Base-by-base conservation (phyloP, 2,888 invertebrate genomes). In the Drosophila flavopinicola region DNA sequence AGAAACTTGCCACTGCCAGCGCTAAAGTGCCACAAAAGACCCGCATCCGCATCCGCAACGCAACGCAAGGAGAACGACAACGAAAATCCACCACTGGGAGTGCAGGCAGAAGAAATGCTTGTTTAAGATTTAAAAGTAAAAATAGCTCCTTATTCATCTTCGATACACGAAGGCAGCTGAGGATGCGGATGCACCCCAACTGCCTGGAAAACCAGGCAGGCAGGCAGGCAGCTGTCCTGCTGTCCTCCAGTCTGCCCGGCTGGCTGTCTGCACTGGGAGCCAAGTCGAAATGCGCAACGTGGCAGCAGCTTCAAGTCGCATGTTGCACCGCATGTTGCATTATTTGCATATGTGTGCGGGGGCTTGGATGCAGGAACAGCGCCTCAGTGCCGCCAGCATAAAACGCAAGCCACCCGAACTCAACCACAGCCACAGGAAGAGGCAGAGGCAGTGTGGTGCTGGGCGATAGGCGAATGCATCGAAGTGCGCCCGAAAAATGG, bases 141-240 rank as follows among this genome's bases (percentile, higher is more conserved):
- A 89, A 89, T 88, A 89, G 87, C 88, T 89, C 75, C 89, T 89
- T 89, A 89, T 89, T 89, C 90, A 89, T 89, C 86, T 89, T 86
- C 84, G 84, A 88, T 84, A 78, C 67, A 66, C 73, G 71, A 63
- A 64, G 66, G 75, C 71, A 69, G 70, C 70, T 65, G 75, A 66
- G 75, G 66, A 63, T 66, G 67, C 71, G 51, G 73, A 75, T 73
- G 71, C 59, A 57, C 57, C 58, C 68, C 61, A 25, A 47, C 42
- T 32, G 35, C 56, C 53, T 30, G 17, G 20, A 39, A 13, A 17
- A 10, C 15, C 37, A 24, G 24, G 24, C 20, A 23, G 35, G 15
- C 10, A 20, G 20, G 2, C 39, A 23, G 15, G 23, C 17, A 44
- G 49, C 53, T 49, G 54, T 60, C 47, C 37, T 11, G 13, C 32